A percentile compares a stretch with the other conserved stretches of the same genome.
Evolutionary conservation across 2,113 vertebrate species (phyloP).

Genomic region (Bothrops jararaca): DNA sequence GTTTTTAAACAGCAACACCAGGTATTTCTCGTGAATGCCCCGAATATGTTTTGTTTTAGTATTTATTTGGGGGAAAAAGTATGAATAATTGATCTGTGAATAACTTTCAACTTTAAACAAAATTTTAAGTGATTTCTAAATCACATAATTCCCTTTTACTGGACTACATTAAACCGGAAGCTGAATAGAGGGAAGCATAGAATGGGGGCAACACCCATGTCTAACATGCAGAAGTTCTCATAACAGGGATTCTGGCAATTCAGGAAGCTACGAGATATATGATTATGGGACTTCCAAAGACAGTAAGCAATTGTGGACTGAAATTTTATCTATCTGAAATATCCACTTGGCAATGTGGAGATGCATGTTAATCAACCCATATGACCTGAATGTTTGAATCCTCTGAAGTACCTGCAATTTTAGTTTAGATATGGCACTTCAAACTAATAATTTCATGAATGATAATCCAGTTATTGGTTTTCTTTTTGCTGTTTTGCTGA

Average conservation of each 20-base stretch:
- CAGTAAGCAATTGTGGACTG: not conserved
- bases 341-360: not conserved
- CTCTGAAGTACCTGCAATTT: not conserved
- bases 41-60: not conserved
- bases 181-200: not conserved
- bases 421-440: not conserved
- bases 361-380: not conserved
- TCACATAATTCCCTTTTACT: not conserved
- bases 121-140: not conserved
- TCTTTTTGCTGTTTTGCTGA: not conserved
- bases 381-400: not conserved
- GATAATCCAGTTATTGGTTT: not conserved
- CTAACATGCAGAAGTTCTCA: not conserved
- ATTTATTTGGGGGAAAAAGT: not conserved
- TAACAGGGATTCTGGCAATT: not conserved
- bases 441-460: not conserved
- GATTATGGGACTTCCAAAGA: not conserved
- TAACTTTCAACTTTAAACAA: not conserved
- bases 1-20: conserved; percentile 87
- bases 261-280: not conserved
- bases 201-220: too few species aligned
- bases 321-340: not conserved
- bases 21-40: conserved; percentile 68
- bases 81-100: not conserved
- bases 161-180: not conserved